Base-by-base conservation (phyloP, 2,113 vertebrate genomes). In the Burhinus oedicnemus region DNA sequence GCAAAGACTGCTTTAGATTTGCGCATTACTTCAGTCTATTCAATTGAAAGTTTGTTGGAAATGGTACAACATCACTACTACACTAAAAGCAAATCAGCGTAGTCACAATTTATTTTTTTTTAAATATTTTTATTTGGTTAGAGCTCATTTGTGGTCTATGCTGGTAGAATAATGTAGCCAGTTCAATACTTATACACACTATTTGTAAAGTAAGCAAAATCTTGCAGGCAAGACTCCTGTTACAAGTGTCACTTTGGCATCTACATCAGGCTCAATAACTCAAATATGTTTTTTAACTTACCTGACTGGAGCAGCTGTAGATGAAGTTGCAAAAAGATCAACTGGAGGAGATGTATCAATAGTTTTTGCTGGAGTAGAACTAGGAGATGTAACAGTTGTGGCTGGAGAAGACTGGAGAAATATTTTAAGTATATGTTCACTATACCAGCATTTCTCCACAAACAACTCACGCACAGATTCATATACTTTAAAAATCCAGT, bases 331-430 rank as follows among this genome's bases (percentile, higher is more conserved):
- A 96, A 99, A 99, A 49, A 99, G 98, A 98, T 99, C 99, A 89
- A 99, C 97, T 6, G 99, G 98, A 80, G 99, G 98, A 87, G 99
- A 99, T 5, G 99, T 98, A 76, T 99, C 99, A 79, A 99, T 98
- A 90, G 98, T 98, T 98, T 99, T 99, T 88, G 99, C 99, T 86
- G 99, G 99, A 96, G 99, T 98, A 70, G 99, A 99, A 79, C 98
- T 98, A n/a, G 99, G 98, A 66, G 99, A 98, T 51, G 99, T 99
- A 95, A 99, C 99, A 83, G 98, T 98, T 90, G 98, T 98, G 71
- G 98, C 99, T 94, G 99, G 98, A 80, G 98, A 98, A 86, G 98
- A 99, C 99, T 99, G 97, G 62, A 98, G 94, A 91, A 97, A 97
- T 76, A 97, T 60, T 91, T 86, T 96, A 80, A 97, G 86, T 30